Conservation (phyloP, 2,113 vertebrate genomes). For the Lethenteron reissneri region DNA sequence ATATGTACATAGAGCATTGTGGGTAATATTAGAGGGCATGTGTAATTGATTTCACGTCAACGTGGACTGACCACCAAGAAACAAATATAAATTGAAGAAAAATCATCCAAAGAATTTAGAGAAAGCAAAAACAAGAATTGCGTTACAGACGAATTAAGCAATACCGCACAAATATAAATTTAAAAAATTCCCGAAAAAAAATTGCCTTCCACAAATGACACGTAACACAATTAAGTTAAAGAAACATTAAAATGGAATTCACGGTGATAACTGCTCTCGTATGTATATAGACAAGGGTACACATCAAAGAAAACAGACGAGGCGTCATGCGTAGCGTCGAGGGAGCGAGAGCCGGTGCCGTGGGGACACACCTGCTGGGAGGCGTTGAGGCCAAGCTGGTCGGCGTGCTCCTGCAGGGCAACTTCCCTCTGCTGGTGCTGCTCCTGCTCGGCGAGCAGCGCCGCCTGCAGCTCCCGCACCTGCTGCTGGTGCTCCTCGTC, state of each 20-base stretch:
- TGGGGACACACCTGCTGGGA: conserved; percentile 14
- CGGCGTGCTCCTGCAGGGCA: conserved; percentile 11
- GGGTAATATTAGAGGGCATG: no score
- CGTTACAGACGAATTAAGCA: no score
- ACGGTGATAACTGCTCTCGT: neutral
- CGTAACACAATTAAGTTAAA: neutral
- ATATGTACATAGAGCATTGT: no score
- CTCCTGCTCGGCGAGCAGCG: conserved; percentile 12
- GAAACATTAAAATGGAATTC: neutral
- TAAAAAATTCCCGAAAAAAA: neutral
- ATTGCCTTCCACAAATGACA: neutral
- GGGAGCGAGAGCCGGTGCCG: conserved; percentile 11
- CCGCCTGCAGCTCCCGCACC: conserved; percentile 36
- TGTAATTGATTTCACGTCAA: no score
- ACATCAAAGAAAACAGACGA: no score
- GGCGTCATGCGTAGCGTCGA: no score
- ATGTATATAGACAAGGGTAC: neutral
- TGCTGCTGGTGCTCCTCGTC: conserved; percentile 57
- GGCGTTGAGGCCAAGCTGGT: conserved; percentile 25
- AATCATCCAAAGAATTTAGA: no score
- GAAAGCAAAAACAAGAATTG: no score
- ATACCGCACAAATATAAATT: no score
- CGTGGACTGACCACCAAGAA: no score
- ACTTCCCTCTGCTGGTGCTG: conserved; percentile 18
- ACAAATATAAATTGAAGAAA: no score